phyloP scores from a whole-genome alignment of 1,140 invertebrate genomes.

The Drosophila pallidifrons region DNA sequence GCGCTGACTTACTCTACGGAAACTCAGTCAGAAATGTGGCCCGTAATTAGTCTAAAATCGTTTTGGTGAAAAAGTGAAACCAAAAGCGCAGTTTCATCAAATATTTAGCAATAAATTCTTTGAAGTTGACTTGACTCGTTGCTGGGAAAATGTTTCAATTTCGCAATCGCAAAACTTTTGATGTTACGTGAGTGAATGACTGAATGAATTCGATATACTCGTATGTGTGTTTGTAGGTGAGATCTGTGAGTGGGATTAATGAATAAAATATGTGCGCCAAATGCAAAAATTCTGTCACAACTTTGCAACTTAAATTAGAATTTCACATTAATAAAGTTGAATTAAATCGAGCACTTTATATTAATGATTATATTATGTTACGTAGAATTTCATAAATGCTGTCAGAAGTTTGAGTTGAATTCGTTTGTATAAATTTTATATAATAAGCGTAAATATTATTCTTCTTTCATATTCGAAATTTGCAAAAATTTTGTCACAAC shows the following conservation, averaged over 20 bases:
- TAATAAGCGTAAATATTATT: too few species aligned
- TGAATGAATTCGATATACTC: background rate
- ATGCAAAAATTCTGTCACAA: too few species aligned
- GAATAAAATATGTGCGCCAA: background rate
- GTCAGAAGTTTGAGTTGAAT: too few species aligned
- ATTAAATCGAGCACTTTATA: too few species aligned
- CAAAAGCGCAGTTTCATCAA: slow-evolving; percentile 10
- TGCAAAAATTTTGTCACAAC: too few species aligned
- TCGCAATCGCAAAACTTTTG: background rate
- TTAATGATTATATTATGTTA: too few species aligned
- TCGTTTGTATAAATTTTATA: too few species aligned
- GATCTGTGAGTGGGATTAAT: background rate
- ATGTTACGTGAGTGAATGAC: background rate
- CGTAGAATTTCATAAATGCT: too few species aligned
- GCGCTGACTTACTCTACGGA: background rate
- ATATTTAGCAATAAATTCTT: slow-evolving; percentile 7
- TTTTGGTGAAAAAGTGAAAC: slow-evolving; percentile 19
- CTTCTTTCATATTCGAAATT: too few species aligned
- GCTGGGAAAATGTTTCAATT: background rate
- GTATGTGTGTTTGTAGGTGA: too few species aligned
- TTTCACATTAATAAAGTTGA: too few species aligned
- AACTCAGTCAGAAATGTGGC: background rate
- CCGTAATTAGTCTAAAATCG: slow-evolving; percentile 27
- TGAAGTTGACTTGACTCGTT: background rate
- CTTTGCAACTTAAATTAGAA: too few species aligned